phyloP scores from a whole-genome alignment of 2,797 vertebrate species.

The Ara ararauna region DNA sequence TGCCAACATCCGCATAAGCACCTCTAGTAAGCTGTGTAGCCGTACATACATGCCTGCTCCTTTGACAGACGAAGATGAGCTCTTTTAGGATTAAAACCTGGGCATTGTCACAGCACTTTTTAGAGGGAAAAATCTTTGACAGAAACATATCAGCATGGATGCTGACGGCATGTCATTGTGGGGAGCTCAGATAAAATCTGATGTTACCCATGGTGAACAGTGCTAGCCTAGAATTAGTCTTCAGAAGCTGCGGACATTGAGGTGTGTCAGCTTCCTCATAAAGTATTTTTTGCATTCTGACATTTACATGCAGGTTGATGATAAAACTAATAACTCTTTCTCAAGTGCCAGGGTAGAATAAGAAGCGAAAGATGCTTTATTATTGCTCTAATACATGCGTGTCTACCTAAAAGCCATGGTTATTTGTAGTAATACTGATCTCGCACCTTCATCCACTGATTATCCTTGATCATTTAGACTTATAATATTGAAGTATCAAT shows the following conservation, averaged over 20 bases:
- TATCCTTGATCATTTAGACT: background rate
- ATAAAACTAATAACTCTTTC: background rate
- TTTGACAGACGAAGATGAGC: background rate
- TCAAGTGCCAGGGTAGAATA: background rate
- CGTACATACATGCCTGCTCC: background rate
- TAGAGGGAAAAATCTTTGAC: background rate
- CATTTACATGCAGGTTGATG: background rate
- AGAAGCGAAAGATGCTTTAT: background rate
- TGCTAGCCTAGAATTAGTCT: background rate
- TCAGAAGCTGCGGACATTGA: background rate
- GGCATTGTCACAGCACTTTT: background rate
- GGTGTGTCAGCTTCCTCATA: background rate
- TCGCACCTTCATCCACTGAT: background rate
- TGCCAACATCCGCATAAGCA: background rate
- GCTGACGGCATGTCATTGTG: background rate
- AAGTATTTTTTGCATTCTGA: background rate
- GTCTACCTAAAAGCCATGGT: background rate
- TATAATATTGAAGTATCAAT: background rate
- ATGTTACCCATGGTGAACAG: background rate
- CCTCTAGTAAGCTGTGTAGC: background rate
- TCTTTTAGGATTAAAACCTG: conserved; percentile 9
- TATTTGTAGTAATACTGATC: conserved; percentile 17
- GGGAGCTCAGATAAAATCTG: background rate
- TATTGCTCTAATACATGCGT: background rate
- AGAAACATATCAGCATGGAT: background rate